A percentile compares a stretch with the other conserved stretches of the same genome.
phyloP scores from a whole-genome alignment of 2,888 invertebrate genomes.

The Drosophila neonasuta region DNA sequence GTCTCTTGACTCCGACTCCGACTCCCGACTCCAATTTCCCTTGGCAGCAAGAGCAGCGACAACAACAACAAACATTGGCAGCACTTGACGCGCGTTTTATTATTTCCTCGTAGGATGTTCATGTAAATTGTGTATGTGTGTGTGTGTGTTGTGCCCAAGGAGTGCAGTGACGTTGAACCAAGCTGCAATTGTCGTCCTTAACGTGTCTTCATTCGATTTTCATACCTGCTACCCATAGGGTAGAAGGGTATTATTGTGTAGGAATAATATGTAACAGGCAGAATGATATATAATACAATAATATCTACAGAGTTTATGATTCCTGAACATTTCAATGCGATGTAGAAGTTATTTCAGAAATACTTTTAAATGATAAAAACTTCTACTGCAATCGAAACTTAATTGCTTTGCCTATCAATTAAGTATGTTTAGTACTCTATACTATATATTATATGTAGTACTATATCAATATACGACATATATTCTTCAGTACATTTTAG shows the following conservation, averaged over 20 bases:
- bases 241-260: no score
- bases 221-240: not conserved
- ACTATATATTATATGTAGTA: no score
- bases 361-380: no score
- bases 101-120: constrained; percentile 44
- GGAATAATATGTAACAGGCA: no score
- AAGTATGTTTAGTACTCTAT: no score
- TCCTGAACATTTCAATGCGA: no score
- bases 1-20: constrained; percentile 4
- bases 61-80: constrained; percentile 34
- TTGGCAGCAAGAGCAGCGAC: constrained; percentile 8
- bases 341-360: no score
- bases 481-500: no score
- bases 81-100: constrained; percentile 52
- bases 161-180: constrained; percentile 36
- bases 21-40: not conserved
- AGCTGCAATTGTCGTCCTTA: constrained; percentile 35
- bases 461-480: no score
- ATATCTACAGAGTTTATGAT: no score
- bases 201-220: constrained; percentile 52
- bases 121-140: not conserved
- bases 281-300: no score
- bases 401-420: accelerated
- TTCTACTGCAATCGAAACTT: no score
- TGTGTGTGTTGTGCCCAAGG: constrained; percentile 14